Base-by-base conservation (phyloP, 2,797 vertebrate species). In the Micropoecilia bifurca region DNA sequence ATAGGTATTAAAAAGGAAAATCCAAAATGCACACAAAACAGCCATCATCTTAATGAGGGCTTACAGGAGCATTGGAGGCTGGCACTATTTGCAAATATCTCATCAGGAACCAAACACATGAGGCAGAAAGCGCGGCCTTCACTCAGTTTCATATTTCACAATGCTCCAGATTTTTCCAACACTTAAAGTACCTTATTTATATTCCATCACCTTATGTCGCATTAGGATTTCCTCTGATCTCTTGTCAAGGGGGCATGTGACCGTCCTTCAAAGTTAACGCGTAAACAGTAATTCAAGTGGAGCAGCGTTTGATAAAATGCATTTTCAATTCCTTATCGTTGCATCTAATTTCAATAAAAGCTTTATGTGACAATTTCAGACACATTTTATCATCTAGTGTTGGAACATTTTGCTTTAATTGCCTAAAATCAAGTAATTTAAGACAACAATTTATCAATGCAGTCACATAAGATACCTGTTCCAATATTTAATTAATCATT, bases 1-100 rank as follows among this genome's bases (percentile, higher is more conserved):
- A 66, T 28, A 45, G 55, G 7, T 47, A 48, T 71, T 75, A 75
- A 72, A 66, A 28, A 55, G 63, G 66, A 50, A 75, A 77, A 69
- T 55, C 68, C 39, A 72, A 87, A 63, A 84, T 53, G 80, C 82
- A 84, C 83, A 89, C 85, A 85, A 85, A 89, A 72, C 84, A 85
- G 83, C 77, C 79, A 53, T 83, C 87, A 85, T 90, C 81, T 83
- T 90, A 91, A 91, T 90, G 82, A 90, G 82, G 80, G 79, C 87
- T 88, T 88, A 86, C 80, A 84, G 88, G 77, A 50, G 69, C 80
- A 53, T 88, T 83, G 78, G 71, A 75, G 78, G 82, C 74, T 57
- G 82, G 45, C 74, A 83, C 76, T 46, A 22, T 85, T 83, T 76
- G 41, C 74, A 77, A 83, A 86, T 85, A 87, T 77, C 82, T 90